Evolutionary conservation across 2,797 vertebrate genomes (phyloP), one percentile per base, ranked within the genome.

Genomic region (Pteropus rufus): DNA sequence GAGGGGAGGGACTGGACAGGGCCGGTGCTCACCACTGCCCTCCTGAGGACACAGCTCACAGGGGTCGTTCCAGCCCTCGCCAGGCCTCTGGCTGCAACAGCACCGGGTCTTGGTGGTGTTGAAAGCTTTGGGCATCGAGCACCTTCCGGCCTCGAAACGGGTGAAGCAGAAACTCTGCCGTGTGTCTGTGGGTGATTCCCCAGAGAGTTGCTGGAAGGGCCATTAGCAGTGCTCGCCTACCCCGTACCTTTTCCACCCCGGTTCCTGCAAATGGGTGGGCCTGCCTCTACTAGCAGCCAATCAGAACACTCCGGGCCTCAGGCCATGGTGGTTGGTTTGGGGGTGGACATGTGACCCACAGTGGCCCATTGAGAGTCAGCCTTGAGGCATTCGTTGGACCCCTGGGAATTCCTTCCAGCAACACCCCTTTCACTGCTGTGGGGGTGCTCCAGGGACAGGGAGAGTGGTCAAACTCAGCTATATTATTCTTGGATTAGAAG

Each of bases 101-200:
- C 99, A 99, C 97, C 98, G 99, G 86, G 99, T 99, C 96, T 99
- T 99, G 95, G 99, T 99, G 95, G 99, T 99, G 98, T 99, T 99
- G 96, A 99, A 99, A 67, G 99, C 99, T 96, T 99, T 99, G 94
- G 99, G 99, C 21, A 99, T 98, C 0, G 99, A 99, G 96, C 99
- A 99, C 97, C 99, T 99, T 3, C 99, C 99, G 0, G 98, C 98
- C 82, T 99, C 99, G 2, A 99, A 99, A 87, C 98, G 99, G 14
- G 99, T 99, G 98, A 99, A 99, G 96, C 99, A 99, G 99, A 99
- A 99, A 97, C 99, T 99, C 97, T 99, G 98, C 56, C 99, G 99
- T 0, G 99, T 99, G 86, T 99, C 99, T 99, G 98, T 2, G 19
- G 76, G 34, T 14, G 65, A 88, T 16, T 49, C 6, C 34, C 52